phyloP scores from a whole-genome alignment of 2,888 invertebrate species.

The Sarcophaga carnaria region DNA sequence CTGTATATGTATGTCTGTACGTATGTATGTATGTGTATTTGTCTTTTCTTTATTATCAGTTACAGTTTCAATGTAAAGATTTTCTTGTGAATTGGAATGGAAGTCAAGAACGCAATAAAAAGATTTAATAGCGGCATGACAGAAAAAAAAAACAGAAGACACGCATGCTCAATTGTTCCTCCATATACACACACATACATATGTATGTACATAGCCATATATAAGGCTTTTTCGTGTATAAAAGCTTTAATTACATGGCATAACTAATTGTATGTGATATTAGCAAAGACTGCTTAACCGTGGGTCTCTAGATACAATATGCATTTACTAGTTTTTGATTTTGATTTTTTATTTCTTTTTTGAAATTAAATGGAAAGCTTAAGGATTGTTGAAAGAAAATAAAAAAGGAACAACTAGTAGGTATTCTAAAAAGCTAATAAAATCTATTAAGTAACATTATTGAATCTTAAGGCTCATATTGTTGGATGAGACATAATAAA shows the following conservation, averaged over 20 bases:
- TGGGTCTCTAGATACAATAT: conserved; percentile 24
- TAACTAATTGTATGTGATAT: conserved; percentile 57
- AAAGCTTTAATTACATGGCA: conserved; percentile 62
- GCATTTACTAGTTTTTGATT: conserved; percentile 3
- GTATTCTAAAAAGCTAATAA: too few relatives aligned
- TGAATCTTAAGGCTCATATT: too few relatives aligned
- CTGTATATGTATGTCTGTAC: not conserved
- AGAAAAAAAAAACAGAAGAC: not conserved
- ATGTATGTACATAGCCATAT: too few relatives aligned
- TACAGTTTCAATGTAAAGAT: conserved; percentile 25
- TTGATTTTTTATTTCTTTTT: not conserved
- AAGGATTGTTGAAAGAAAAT: not conserved
- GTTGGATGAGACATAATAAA: too few relatives aligned
- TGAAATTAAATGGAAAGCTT: not conserved
- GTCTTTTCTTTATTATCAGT: not conserved
- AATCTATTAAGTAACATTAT: too few relatives aligned
- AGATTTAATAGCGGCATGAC: conserved; percentile 56
- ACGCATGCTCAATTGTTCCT: conserved; percentile 62
- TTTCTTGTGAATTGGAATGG: not conserved
- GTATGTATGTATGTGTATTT: not conserved
- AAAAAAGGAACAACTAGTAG: too few relatives aligned
- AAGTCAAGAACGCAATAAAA: conserved; percentile 65
- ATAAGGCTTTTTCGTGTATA: conserved; percentile 39
- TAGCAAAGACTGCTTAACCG: not conserved
- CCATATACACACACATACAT: not conserved